A percentile compares a stretch with the other conserved stretches of the same genome.
These are phyloP conservation scores for Phalanger gymnotis DNA, from an alignment of 2,797 vertebrate species.

Conservation along the genomic window DNA sequence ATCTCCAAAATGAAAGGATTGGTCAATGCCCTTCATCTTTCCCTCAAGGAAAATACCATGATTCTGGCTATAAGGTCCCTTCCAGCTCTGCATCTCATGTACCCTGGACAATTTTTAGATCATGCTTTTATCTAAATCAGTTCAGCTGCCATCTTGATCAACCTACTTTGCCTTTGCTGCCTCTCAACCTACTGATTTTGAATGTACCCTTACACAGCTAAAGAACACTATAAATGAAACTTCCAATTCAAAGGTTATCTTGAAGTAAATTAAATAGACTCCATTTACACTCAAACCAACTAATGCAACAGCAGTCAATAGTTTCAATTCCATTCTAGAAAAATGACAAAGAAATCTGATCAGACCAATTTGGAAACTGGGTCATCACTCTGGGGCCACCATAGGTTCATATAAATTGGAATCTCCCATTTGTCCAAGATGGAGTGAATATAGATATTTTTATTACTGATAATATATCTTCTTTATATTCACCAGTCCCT, in stretches of 20 bases:
- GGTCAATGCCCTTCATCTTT: too few relatives aligned
- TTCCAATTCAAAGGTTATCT: slow-evolving; percentile 42
- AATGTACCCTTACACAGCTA: slow-evolving; percentile 46
- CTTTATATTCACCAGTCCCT: slow-evolving; percentile 57
- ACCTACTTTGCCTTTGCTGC: slow-evolving; percentile 46
- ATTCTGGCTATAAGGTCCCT: neutral
- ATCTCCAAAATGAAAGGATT: neutral
- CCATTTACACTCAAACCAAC: slow-evolving; percentile 45
- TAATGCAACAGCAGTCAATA: slow-evolving; percentile 54
- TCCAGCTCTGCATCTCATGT: neutral
- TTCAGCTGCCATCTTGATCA: slow-evolving; percentile 56
- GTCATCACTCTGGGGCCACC: slow-evolving; percentile 49
- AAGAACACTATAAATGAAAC: slow-evolving; percentile 57
- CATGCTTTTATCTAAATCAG: slow-evolving; percentile 50
- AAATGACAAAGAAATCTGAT: slow-evolving; percentile 58
- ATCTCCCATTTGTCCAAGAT: slow-evolving; percentile 57
- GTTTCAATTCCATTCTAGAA: slow-evolving; percentile 44
- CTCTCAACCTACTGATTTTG: slow-evolving; percentile 44
- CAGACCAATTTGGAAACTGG: slow-evolving; percentile 59
- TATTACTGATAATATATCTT: slow-evolving; percentile 55
- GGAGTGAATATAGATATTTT: slow-evolving; percentile 55
- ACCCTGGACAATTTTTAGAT: neutral
- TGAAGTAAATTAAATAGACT: slow-evolving; percentile 16
- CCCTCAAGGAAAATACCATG: neutral
- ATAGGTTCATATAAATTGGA: slow-evolving; percentile 58